Percentiles rank a stretch among this genome's conserved stretches.
Evolutionary conservation across 2,113 vertebrate genomes (phyloP).

Genomic region (Puntigrus tetrazona): DNA sequence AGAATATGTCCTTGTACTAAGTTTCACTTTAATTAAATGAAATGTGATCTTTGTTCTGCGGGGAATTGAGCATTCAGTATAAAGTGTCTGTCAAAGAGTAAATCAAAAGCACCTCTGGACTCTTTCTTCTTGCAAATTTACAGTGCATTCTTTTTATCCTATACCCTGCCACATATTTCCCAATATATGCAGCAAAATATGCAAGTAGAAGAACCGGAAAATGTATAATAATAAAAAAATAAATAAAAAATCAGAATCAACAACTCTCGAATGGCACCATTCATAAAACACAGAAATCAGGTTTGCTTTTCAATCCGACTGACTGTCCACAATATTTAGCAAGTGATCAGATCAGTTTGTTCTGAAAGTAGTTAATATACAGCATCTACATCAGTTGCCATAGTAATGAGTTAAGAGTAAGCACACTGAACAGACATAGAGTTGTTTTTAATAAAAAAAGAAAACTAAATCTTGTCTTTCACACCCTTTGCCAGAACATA

Average conservation of each 20-base stretch:
- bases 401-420: neutral
- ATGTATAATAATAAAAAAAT: neutral
- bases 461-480: neutral
- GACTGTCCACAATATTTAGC: neutral
- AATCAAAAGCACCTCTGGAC: neutral
- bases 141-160: neutral
- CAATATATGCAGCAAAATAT: neutral
- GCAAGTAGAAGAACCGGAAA: neutral
- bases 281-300: neutral
- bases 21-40: neutral
- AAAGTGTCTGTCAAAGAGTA: neutral
- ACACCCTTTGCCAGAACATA: neutral
- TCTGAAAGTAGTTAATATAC: neutral
- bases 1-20: neutral
- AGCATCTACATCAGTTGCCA: neutral
- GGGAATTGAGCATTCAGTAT: neutral
- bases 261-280: neutral
- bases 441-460: neutral
- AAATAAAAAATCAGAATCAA: neutral
- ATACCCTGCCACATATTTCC: neutral
- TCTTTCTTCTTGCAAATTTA: neutral
- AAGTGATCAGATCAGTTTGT: neutral
- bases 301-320: neutral
- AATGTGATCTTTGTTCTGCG: slow-evolving; percentile 3
- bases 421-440: neutral